Conservation (phyloP, 2,113 vertebrate species). For the Andinoacara biseriatus region DNA sequence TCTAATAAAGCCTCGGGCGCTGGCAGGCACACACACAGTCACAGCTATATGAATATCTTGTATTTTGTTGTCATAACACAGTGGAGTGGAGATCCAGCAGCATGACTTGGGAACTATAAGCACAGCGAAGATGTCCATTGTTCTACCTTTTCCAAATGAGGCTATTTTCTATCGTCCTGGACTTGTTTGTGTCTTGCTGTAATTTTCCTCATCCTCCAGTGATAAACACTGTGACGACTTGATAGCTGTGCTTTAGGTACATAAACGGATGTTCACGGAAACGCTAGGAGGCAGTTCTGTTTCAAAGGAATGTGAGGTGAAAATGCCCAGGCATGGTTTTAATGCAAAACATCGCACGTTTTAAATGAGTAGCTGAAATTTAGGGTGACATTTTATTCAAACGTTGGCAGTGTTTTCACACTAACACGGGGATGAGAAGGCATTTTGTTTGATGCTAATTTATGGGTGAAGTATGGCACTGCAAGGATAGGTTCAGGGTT, state of each 20-base stretch:
- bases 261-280: neutral
- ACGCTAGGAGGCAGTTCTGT: constrained; percentile 3
- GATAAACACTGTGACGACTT: constrained; percentile 26
- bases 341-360: neutral
- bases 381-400: constrained; percentile 7
- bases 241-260: neutral
- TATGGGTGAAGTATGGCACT: constrained; percentile 6
- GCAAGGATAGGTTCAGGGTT: constrained; percentile 1
- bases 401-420: constrained; percentile 2
- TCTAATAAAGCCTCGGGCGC: neutral
- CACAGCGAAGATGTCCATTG: constrained; percentile 4
- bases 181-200: neutral
- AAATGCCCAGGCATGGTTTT: neutral
- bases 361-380: neutral
- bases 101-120: neutral
- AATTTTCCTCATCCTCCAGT: constrained; percentile 17
- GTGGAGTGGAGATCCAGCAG: neutral
- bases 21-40: neutral
- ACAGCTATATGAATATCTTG: neutral
- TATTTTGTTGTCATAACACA: neutral
- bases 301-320: neutral
- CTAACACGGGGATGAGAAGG: neutral
- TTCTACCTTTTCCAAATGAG: constrained; percentile 20
- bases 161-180: constrained; percentile 19
- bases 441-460: constrained; percentile 21